Conservation (phyloP, 1,140 invertebrate species). For the Calephelis virginiensis region DNA sequence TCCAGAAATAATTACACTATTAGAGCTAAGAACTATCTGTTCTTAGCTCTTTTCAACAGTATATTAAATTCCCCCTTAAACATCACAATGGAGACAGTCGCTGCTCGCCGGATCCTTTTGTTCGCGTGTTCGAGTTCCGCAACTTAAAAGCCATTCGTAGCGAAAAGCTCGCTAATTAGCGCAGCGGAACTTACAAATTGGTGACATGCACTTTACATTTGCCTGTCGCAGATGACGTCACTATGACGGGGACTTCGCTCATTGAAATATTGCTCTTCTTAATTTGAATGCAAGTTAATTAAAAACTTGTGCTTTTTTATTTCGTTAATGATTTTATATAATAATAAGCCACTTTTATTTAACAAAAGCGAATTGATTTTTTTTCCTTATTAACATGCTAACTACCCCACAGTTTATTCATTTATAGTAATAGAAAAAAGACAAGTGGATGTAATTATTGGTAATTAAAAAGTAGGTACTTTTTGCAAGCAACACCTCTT, state of each 20-base stretch:
- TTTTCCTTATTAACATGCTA: no score
- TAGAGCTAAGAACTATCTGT: no score
- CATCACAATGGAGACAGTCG: conserved; percentile 9
- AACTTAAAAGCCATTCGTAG: conserved; percentile 14
- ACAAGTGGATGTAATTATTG: no score
- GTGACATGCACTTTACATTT: conserved; percentile 12
- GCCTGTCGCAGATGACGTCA: not conserved
- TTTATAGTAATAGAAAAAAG: no score
- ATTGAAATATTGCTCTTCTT: conserved; percentile 1
- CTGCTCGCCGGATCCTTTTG: conserved; percentile 1
- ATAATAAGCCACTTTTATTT: not conserved
- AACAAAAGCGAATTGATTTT: no score
- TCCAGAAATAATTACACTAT: no score
- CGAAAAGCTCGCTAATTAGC: conserved; percentile 12
- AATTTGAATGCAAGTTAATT: conserved; percentile 3
- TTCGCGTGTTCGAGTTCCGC: conserved; percentile 13
- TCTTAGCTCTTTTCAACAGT: not conserved
- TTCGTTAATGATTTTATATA: not conserved
- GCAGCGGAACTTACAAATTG: conserved; percentile 13
- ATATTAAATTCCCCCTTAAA: conserved; percentile 6
- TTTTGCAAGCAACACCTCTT: no score
- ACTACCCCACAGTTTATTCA: no score
- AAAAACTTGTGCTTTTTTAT: not conserved
- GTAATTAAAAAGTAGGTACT: no score
- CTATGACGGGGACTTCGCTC: not conserved